Evolutionary conservation across 2,113 vertebrate genomes (phyloP), one percentile per base, ranked within the genome.

Genomic region (Entomyzon cyanotis): DNA sequence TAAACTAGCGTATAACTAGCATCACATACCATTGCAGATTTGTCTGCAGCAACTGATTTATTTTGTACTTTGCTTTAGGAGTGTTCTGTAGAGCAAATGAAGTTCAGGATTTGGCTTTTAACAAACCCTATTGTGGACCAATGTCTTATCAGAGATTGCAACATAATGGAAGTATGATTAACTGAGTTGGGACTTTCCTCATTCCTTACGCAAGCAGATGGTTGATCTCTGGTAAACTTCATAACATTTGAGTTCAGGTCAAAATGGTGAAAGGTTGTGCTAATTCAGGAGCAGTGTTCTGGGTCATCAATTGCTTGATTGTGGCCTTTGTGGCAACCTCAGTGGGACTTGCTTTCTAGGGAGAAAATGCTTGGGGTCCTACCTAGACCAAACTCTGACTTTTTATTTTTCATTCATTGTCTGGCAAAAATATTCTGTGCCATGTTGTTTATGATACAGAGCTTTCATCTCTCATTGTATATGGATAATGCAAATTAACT

Each of bases 201-300:
- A 24, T 74, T 71, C 65, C 63, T 91, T 74, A 50, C 0, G 0
- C 44, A 41, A 74, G 39, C 79, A 95, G 33, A 58, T 80, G 76
- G 90, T 91, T 93, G 71, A 67, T 93, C 84, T 79, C 79, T 80
- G 50, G 42, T 94, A 63, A 69, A 88, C 55, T 74, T 80, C 11
- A 4, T 53, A 59, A 83, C 30, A 21, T 67, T 94, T 84, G 69
- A 49, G 33, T 75, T 86, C 56, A n/a, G 33, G 39, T 88, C 63
- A 84, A 83, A 93, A 52, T 1, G 5, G 35, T 77, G 52, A 86
- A 86, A 84, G 52, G 35, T 78, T 80, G 50, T 47, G 16, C 53
- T 77, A 81, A 71, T 79, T 95, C 21, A 42, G 28, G 52, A 75
- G 65, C 62, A 71, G 18, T 85, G 41, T 58, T 91, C 67, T 76